A percentile compares a stretch with the other conserved stretches of the same genome.
These are phyloP conservation scores for Tipula helvola DNA, from an alignment of 2,888 invertebrate genomes.

Conservation along the genomic window DNA sequence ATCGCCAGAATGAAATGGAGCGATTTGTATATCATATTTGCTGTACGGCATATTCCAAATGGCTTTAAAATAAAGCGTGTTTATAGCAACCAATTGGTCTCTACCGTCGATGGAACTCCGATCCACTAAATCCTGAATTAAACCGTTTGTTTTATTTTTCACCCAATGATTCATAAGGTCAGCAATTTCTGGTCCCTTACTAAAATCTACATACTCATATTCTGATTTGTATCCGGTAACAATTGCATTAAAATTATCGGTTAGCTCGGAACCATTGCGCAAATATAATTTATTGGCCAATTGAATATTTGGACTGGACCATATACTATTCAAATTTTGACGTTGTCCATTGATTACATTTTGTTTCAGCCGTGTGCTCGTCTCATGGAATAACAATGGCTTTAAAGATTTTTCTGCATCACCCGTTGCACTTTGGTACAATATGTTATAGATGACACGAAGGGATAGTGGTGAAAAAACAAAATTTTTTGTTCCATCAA, in stretches of 20 bases:
- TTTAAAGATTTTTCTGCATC: neutral
- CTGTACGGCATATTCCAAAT: neutral
- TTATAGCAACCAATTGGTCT: neutral
- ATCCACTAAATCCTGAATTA: neutral
- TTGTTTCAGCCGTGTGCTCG: neutral
- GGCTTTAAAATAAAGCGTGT: neutral
- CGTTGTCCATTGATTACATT: neutral
- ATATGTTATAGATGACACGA: neutral
- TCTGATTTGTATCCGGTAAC: neutral
- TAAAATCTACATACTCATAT: neutral
- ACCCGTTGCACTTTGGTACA: neutral
- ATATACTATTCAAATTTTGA: neutral
- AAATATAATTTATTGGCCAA: neutral
- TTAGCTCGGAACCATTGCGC: neutral
- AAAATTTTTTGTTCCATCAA: neutral
- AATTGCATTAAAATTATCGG: neutral
- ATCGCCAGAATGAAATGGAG: neutral
- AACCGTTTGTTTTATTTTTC: neutral
- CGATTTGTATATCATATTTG: neutral
- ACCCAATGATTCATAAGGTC: neutral
- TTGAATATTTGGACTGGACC: neutral
- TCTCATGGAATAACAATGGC: neutral
- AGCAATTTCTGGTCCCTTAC: neutral
- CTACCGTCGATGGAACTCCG: neutral
- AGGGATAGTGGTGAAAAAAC: neutral